Conservation (phyloP, 2,888 invertebrate species). For the Papilio protenor region DNA sequence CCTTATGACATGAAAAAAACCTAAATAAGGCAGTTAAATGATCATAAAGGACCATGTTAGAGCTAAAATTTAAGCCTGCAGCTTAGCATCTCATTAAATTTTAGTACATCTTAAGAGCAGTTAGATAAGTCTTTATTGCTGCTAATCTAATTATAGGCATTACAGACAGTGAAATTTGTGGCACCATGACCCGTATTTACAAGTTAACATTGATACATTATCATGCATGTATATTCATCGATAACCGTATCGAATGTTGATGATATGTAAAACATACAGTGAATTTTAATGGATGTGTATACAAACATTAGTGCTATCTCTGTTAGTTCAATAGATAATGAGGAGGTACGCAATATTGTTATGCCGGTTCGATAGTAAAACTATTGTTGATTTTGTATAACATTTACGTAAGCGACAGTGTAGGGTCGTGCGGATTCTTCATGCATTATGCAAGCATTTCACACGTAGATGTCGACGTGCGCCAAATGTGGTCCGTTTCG, state of each 20-base stretch:
- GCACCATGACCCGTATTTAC: not conserved
- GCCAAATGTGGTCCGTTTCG: conserved; percentile 18
- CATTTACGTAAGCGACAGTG: conserved; percentile 32
- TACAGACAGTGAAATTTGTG: not conserved
- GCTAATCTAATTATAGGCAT: too few species aligned
- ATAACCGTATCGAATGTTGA: conserved; percentile 7
- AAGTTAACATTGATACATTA: not conserved
- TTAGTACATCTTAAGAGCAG: not conserved
- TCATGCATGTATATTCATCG: conserved; percentile 12
- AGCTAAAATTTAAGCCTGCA: too few species aligned
- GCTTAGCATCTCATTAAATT: not conserved
- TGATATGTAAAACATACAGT: not conserved
- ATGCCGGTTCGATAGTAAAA: not conserved
- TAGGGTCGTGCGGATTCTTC: not conserved
- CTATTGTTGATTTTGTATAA: not conserved
- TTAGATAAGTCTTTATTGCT: not conserved
- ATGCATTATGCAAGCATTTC: conserved; percentile 40
- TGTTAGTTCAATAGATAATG: not conserved
- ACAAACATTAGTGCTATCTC: not conserved
- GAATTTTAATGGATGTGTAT: not conserved
- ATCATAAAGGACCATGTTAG: too few species aligned
- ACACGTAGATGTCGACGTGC: conserved; percentile 37
- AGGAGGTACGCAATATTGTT: not conserved
- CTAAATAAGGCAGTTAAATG: too few species aligned
- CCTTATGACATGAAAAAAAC: too few species aligned